Conservation (phyloP, 2,113 vertebrate genomes). For the Nesogale talazaci region DNA sequence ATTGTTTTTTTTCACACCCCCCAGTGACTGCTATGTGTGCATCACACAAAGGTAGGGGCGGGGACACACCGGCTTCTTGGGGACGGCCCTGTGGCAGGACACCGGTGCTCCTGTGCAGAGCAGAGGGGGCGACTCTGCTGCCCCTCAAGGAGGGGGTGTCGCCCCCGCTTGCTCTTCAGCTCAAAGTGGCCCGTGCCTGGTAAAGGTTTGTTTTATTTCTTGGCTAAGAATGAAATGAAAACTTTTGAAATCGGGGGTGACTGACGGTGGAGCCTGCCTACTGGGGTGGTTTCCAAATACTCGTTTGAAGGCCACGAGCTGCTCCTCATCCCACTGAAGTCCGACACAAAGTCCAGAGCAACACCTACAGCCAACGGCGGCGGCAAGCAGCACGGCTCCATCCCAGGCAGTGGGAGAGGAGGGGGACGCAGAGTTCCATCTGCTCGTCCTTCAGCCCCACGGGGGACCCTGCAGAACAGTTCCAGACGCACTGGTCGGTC, state of each 20-base stretch:
- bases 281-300: too few species aligned
- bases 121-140: not conserved
- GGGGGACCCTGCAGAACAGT: not conserved
- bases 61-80: not conserved
- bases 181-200: too few species aligned
- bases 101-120: accelerated
- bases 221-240: too few species aligned
- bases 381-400: too few species aligned
- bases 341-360: not conserved
- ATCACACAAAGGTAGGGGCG: not conserved
- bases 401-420: not conserved
- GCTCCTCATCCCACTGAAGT: conserved; percentile 4
- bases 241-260: too few species aligned
- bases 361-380: too few species aligned
- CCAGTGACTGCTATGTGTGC: not conserved
- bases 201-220: too few species aligned
- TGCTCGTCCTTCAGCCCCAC: not conserved
- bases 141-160: not conserved
- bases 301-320: not conserved
- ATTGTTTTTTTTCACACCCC: conserved; percentile 41
- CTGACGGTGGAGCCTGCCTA: too few species aligned
- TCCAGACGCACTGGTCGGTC: not conserved
- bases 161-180: too few species aligned
- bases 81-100: not conserved
- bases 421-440: not conserved